Evolutionary conservation across 2,113 vertebrate genomes (phyloP).

Genomic region (Martes martes): DNA sequence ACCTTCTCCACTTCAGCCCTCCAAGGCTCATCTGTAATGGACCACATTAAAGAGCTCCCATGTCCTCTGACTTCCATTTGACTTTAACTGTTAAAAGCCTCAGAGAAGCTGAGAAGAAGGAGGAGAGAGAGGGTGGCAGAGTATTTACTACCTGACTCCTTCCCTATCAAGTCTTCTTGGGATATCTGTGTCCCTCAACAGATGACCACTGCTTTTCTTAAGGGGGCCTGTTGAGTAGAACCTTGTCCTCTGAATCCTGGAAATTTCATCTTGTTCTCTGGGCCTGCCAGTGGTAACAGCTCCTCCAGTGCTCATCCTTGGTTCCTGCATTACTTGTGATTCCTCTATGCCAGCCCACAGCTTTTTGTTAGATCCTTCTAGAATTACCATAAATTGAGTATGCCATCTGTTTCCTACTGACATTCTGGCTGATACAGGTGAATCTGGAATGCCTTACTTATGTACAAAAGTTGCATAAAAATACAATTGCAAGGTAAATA

Average conservation of each 20-base stretch:
- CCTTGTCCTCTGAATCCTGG: not conserved
- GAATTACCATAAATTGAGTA: not conserved
- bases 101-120: not conserved
- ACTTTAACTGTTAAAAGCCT: not conserved
- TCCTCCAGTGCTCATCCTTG: not conserved
- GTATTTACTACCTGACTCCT: not conserved
- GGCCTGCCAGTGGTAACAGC: not conserved
- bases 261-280: not conserved
- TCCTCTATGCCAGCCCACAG: not conserved
- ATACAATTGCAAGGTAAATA: not conserved
- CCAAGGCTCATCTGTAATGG: not conserved
- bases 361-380: not conserved
- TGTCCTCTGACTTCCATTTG: not conserved
- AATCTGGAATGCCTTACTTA: not conserved
- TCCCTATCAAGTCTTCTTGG: not conserved
- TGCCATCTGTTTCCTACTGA: not conserved
- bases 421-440: not conserved
- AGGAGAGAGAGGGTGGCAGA: not conserved
- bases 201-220: not conserved
- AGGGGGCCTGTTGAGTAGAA: not conserved
- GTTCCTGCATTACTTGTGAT: fast-evolving
- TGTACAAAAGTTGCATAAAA: not conserved
- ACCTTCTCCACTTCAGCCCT: not conserved
- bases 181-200: not conserved
- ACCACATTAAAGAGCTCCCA: not conserved